Percentiles rank a stretch among this genome's conserved stretches.
Conservation (phyloP, 2,888 invertebrate species). For the Melanargia galathea region DNA sequence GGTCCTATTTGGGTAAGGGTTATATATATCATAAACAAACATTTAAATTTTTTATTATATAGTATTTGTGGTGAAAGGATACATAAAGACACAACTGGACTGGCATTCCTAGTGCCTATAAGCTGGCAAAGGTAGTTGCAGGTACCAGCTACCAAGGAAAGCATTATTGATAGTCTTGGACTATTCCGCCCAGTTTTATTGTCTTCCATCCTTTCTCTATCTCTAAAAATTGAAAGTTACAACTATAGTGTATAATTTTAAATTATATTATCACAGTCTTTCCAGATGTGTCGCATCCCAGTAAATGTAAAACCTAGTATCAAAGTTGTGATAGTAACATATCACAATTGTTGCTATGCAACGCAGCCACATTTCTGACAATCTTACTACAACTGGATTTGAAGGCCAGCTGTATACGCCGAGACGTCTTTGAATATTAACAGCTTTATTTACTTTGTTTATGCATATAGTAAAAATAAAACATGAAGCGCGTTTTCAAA, state of each 20-base stretch:
- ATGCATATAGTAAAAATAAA: no score
- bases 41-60: neutral
- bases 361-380: no score
- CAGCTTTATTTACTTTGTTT: no score
- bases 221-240: neutral
- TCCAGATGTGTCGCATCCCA: constrained; percentile 10
- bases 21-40: neutral
- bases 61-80: neutral
- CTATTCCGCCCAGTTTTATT: constrained; percentile 11
- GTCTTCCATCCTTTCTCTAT: neutral
- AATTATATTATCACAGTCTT: neutral
- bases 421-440: no score
- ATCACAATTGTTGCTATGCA: neutral
- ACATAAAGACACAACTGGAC: constrained; percentile 11
- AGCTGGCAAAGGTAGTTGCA: neutral
- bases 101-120: constrained; percentile 2
- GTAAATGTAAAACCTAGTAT: neutral
- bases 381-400: no score
- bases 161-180: constrained; percentile 11
- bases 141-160: neutral
- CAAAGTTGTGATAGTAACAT: neutral
- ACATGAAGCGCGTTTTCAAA: no score
- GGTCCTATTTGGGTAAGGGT: neutral
- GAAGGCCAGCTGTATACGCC: no score
- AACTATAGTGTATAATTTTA: neutral